These are phyloP conservation scores for Sminthurides bifidus DNA, from an alignment of 1,140 invertebrate genomes.

Conservation along the genomic window DNA sequence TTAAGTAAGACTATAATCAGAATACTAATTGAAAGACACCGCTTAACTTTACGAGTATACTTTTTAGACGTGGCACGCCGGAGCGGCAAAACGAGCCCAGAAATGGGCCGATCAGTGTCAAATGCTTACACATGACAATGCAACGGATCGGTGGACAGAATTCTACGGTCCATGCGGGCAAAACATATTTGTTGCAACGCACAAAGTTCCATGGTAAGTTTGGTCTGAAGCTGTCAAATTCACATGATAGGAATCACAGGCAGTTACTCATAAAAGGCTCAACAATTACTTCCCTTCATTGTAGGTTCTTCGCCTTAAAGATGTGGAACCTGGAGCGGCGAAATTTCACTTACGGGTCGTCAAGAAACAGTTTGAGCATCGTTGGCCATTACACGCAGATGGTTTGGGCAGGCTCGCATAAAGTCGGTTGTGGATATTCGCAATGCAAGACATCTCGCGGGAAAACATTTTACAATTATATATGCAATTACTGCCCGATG, in stretches of 20 bases:
- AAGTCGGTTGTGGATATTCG: constrained; percentile 62
- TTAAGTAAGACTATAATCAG: not conserved
- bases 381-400: constrained; percentile 67
- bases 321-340: constrained; percentile 64
- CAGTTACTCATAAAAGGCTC: too few species aligned
- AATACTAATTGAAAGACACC: not conserved
- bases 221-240: not conserved
- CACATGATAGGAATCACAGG: too few species aligned
- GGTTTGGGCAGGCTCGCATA: constrained; percentile 65
- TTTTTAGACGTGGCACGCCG: constrained; percentile 55
- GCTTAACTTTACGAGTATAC: constrained; percentile 1
- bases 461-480: constrained; percentile 60
- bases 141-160: constrained; percentile 50
- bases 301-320: constrained; percentile 65
- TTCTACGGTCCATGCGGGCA: constrained; percentile 63
- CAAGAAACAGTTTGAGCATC: constrained; percentile 47
- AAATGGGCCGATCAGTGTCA: constrained; percentile 58
- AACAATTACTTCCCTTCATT: constrained; percentile 9
- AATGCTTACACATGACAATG: constrained; percentile 55
- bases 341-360: constrained; percentile 57
- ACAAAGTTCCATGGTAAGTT: constrained; percentile 63
- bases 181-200: constrained; percentile 68
- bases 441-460: constrained; percentile 47
- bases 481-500: constrained; percentile 79
- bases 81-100: constrained; percentile 56